Conservation (phyloP, 2,113 vertebrate species). For the Aepyceros melampus region DNA sequence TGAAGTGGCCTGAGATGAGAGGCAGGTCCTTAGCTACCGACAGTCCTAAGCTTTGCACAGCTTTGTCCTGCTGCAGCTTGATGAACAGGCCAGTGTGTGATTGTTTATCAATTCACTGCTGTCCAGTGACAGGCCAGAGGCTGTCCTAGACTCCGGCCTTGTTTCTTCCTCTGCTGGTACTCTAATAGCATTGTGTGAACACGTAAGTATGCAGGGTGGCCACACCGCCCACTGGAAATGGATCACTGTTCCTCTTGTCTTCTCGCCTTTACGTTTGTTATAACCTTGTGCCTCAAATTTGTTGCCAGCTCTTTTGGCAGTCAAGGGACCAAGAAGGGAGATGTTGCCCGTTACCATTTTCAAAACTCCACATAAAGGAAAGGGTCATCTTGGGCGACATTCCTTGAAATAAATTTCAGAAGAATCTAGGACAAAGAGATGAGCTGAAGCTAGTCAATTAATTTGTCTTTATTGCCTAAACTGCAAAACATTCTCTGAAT, state of each 20-base stretch:
- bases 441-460: neutral
- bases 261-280: neutral
- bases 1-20: neutral
- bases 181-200: neutral
- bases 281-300: neutral
- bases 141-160: neutral
- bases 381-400: neutral
- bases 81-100: neutral
- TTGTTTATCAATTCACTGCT: neutral
- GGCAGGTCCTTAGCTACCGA: neutral
- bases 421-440: constrained; percentile 21
- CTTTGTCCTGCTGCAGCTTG: neutral
- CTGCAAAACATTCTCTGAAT: neutral
- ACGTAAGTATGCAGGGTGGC: neutral
- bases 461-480: constrained; percentile 53
- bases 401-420: constrained; percentile 3
- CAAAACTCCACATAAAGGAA: neutral
- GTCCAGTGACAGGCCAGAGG: neutral
- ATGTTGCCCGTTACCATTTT: neutral
- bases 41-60: neutral
- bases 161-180: neutral
- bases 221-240: neutral
- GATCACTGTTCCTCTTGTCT: neutral
- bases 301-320: neutral
- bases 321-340: neutral